Percentiles rank a stretch among this genome's conserved stretches.
phyloP scores from a whole-genome alignment of 1,140 invertebrate species.

The Mizuhopecten yessoensis region DNA sequence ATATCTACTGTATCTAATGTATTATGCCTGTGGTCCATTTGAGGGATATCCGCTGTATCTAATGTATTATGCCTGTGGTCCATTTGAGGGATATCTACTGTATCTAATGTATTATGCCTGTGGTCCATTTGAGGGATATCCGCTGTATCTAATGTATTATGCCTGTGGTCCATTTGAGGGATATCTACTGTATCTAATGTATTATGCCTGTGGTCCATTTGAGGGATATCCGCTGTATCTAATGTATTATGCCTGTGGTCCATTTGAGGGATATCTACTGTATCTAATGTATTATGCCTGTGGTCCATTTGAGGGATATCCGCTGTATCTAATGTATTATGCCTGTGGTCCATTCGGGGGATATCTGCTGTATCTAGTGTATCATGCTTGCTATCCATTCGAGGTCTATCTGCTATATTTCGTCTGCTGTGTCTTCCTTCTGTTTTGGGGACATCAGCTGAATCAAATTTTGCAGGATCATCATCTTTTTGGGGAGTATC shows the following conservation, averaged over 20 bases:
- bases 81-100: neutral
- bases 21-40: neutral
- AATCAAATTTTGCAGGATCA: neutral
- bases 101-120: neutral
- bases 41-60: neutral
- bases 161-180: neutral
- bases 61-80: neutral
- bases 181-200: neutral
- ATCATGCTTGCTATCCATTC: too few species aligned
- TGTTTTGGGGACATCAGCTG: neutral
- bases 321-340: neutral
- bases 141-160: neutral
- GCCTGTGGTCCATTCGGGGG: neutral
- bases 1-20: neutral
- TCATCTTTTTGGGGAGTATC: neutral
- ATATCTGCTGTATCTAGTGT: neutral
- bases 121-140: neutral
- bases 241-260: too few species aligned
- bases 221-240: too few species aligned
- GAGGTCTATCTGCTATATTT: neutral
- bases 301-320: neutral
- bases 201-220: too few species aligned
- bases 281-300: neutral
- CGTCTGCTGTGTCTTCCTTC: neutral
- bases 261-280: neutral